Base-by-base conservation (phyloP, 2,113 vertebrate genomes). In the Aramus guarauna region DNA sequence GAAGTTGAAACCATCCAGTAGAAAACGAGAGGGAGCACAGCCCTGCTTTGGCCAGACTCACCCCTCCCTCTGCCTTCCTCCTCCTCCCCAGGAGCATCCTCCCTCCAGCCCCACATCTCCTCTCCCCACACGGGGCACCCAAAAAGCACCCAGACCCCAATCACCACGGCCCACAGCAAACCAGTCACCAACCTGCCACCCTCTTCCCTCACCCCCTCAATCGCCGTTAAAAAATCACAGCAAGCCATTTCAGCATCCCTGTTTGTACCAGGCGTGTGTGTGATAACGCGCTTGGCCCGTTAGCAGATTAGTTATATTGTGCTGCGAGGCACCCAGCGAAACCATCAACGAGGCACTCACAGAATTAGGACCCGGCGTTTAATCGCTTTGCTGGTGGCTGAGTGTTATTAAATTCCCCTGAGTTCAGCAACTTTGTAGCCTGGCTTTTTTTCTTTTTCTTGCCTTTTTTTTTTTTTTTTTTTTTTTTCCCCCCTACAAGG, bases 341-440 rank as follows among this genome's bases (percentile, higher is more conserved):
- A 68, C n/a, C 91, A 87, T 55, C 89, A 84, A 59, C 5, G 0
- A 96, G 86, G 85, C 95, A 85, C 86, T 97, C 55, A 75, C 1
- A 20, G 92, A 98, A 97, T 95, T 81, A 97, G 84, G 92, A 86
- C 39, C 88, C 22, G 12, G 90, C 41, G 2, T 85, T 80, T 85
- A 95, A 85, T 96, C 34, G 12, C 58, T 81, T 90, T 93, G 87
- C 77, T 83, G 73, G 92, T 78, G 69, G 64, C 88, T 91, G 64
- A 92, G 75, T 82, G 82, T 52, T 93, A 81, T 94, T 93, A 92
- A 92, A 92, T 91, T 91, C 95, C 58, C 55, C 75, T 14, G 86
- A 76, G 55, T 86, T 96, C 92, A 96, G 85, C 90, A 95, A 66
- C 78, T 93, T 85, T 23, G 34, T 11, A 56, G 94, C 66, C 78